These are phyloP conservation scores for Rhinichthys osculus DNA, from an alignment of 2,797 vertebrate species.

Conservation along the genomic window DNA sequence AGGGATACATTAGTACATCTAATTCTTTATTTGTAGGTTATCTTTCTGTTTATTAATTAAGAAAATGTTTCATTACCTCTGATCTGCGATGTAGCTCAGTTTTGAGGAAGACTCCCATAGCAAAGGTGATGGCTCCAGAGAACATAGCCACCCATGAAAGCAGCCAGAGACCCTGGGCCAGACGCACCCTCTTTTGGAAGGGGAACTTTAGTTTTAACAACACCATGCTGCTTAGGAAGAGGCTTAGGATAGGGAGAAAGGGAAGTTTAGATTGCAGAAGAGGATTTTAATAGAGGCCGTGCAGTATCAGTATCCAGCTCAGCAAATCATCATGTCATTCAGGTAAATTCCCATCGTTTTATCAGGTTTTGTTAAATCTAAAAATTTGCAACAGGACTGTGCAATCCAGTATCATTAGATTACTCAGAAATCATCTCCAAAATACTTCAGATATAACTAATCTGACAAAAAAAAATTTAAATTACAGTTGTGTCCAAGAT, in stretches of 20 bases:
- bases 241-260: conserved; percentile 36
- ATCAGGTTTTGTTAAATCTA: not conserved
- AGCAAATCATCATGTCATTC: conserved; percentile 6
- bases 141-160: conserved; percentile 93
- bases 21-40: not conserved
- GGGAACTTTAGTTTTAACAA: conserved; percentile 91
- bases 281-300: not conserved
- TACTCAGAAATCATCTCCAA: not conserved
- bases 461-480: not conserved
- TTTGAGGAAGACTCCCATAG: conserved; percentile 93
- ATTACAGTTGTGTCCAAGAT: not conserved
- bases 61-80: conserved; percentile 75
- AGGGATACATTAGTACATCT: not conserved
- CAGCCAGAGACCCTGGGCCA: conserved; percentile 97
- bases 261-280: not conserved
- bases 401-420: not conserved
- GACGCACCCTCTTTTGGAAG: conserved; percentile 90
- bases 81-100: conserved; percentile 90
- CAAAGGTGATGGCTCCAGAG: conserved; percentile 87
- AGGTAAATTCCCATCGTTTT: not conserved
- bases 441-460: not conserved
- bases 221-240: conserved; percentile 77
- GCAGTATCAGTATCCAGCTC: not conserved
- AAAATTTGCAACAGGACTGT: not conserved
- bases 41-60: not conserved